A percentile compares a stretch with the other conserved stretches of the same genome.
These are phyloP conservation scores for Dreissena rostriformis DNA, from an alignment of 1,140 invertebrate species.

Conservation along the genomic window DNA sequence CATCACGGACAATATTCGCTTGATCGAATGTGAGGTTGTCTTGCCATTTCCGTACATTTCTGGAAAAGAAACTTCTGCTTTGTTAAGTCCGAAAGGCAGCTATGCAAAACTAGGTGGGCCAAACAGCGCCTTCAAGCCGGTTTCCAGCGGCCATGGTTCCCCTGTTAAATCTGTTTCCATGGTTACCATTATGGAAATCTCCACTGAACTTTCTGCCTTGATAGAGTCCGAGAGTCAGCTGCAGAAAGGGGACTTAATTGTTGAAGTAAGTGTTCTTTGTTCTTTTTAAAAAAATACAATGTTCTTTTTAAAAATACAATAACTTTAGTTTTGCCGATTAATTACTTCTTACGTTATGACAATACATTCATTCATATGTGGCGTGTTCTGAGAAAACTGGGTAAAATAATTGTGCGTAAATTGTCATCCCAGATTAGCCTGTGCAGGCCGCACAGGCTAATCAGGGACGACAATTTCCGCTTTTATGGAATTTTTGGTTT, in stretches of 20 bases:
- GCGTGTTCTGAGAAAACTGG: too few species aligned
- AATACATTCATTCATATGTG: too few species aligned
- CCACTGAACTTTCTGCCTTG: slow-evolving; percentile 23
- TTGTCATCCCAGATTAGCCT: too few species aligned
- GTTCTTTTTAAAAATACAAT: too few species aligned
- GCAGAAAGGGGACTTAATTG: slow-evolving; percentile 48
- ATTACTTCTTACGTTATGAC: too few species aligned
- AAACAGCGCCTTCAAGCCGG: slow-evolving; percentile 50
- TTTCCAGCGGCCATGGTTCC: slow-evolving; percentile 21
- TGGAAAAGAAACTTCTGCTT: slow-evolving; percentile 11
- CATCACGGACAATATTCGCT: slow-evolving; percentile 37
- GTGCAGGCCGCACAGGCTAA: too few species aligned
- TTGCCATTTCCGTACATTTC: slow-evolving; percentile 33
- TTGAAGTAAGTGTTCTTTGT: slow-evolving; percentile 37
- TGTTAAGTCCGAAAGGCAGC: slow-evolving; percentile 45
- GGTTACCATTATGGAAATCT: slow-evolving; percentile 49
- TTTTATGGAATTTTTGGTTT: too few species aligned
- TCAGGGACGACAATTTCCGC: too few species aligned
- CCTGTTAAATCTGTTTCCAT: slow-evolving; percentile 46
- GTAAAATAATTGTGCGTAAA: too few species aligned
- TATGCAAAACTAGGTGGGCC: slow-evolving; percentile 52
- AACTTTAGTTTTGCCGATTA: too few species aligned
- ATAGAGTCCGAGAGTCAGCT: slow-evolving; percentile 20
- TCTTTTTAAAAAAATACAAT: too few species aligned
- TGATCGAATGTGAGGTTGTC: slow-evolving; percentile 53